phyloP scores from a whole-genome alignment of 2,797 vertebrate genomes.

The Leptodactylus fallax region DNA sequence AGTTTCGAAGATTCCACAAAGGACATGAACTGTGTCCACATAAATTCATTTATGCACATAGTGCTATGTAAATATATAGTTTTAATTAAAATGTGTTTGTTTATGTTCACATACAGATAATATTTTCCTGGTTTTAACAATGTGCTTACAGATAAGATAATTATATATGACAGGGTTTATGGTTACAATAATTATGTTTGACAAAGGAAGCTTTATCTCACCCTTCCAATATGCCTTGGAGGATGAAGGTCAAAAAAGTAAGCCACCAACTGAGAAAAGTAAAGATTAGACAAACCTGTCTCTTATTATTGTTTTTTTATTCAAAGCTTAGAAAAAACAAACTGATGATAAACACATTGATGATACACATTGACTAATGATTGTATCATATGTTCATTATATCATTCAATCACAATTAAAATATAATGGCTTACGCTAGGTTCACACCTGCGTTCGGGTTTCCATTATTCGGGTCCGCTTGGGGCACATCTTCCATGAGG shows the following conservation, averaged over 20 bases:
- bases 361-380: too few relatives aligned
- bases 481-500: too few relatives aligned
- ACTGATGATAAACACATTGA: neutral
- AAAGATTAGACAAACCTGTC: constrained; percentile 46
- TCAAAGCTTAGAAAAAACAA: constrained; percentile 3
- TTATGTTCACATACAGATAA: constrained; percentile 57
- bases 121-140: constrained; percentile 51
- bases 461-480: too few relatives aligned
- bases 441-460: too few relatives aligned
- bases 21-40: constrained; percentile 42
- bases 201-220: constrained; percentile 62
- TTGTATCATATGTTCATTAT: neutral
- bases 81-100: constrained; percentile 64
- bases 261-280: constrained; percentile 39
- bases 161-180: constrained; percentile 60
- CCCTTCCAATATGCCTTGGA: constrained; percentile 54
- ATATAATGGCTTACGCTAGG: neutral
- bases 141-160: constrained; percentile 63
- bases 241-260: constrained; percentile 61
- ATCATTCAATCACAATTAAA: neutral
- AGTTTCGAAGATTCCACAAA: constrained; percentile 22
- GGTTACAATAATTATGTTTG: constrained; percentile 62
- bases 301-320: constrained; percentile 41
- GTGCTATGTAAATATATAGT: constrained; percentile 58
- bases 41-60: constrained; percentile 54